Evolutionary conservation across 2,797 vertebrate genomes (phyloP), one percentile per base, ranked within the genome.

Genomic region (Enteromius trimaculatus): DNA sequence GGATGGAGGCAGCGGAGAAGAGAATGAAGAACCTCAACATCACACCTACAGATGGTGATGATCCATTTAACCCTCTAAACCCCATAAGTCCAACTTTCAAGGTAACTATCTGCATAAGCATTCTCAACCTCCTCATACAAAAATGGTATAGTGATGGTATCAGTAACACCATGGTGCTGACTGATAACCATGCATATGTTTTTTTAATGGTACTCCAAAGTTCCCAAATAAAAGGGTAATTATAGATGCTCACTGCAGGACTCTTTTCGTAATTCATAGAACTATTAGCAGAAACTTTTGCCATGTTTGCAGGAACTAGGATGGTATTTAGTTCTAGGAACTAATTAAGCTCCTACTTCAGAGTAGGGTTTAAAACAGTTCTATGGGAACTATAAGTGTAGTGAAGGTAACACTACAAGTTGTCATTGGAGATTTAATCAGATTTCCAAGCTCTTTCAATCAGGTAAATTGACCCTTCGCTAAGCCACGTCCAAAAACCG

Each of bases 71-170:
- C 83, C 93, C 94, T 3, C 90, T 95, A 1, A 89, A 92, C 0
- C 94, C 95, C 17, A 94, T 91, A 88, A 93, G 94, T 79, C 93
- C 95, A 70, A 92, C 90, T 0, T 89, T 88, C 84, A 98, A 96
- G 93, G 97, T 98, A 89, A 84, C 89, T 62, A 26, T 62, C 29
- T 62, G 37, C 4, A 44, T 34, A 31, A 29, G 14, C 6, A 44
- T n/a, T 60, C 4, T 31, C 11, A 64, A 76, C 1, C n/a, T 42
- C 6, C 19, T 1, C 17, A 34, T 34, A 2, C 31, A 37, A 37
- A 66, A 19, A 37, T 5, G 9, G 19, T 55, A 75, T 49, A 55
- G 26, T 21, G 31, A 55, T 55, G 9, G 5, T 47, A 17, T 77
- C 23, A 64, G 4, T 23, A 17, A 34, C 31, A 13, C 19, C 4